A percentile compares a stretch with the other conserved stretches of the same genome.
These are phyloP conservation scores for Ophthalmolycus amberensis DNA, from an alignment of 2,113 vertebrate genomes.

Conservation along the genomic window DNA sequence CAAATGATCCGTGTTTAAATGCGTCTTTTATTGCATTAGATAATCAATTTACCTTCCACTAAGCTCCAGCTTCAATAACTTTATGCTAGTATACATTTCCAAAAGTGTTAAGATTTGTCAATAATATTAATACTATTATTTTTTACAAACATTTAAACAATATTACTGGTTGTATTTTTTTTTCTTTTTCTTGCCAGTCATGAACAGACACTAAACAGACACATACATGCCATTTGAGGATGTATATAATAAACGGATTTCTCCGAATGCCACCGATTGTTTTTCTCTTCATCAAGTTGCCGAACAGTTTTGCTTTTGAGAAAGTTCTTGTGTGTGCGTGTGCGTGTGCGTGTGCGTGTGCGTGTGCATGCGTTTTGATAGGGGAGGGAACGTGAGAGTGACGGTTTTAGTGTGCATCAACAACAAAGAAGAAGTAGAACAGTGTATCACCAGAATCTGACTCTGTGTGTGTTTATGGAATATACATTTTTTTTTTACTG, in stretches of 20 bases:
- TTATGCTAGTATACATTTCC: conserved; percentile 74
- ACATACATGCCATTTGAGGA: conserved; percentile 58
- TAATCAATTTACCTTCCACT: conserved; percentile 74
- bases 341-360: conserved; percentile 28
- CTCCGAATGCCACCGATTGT: conserved; percentile 31
- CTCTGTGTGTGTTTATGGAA: conserved; percentile 23
- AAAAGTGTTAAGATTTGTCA: conserved; percentile 71
- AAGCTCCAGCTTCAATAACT: conserved; percentile 77
- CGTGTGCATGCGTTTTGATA: conserved; percentile 18
- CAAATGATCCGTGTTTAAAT: conserved; percentile 80
- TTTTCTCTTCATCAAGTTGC: conserved; percentile 56
- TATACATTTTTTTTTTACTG: conserved; percentile 28
- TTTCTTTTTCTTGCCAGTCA: conserved; percentile 46
- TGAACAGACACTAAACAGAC: conserved; percentile 61
- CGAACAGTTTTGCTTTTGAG: conserved; percentile 57
- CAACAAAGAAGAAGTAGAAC: conserved; percentile 20
- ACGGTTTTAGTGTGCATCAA: conserved; percentile 30
- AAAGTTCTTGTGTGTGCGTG: conserved; percentile 44
- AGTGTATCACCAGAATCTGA: conserved; percentile 48
- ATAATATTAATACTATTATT: conserved; percentile 74
- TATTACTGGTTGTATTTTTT: conserved; percentile 55
- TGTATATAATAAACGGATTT: conserved; percentile 58
- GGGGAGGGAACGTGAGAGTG: background rate
- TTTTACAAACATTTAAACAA: conserved; percentile 82
- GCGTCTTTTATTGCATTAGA: conserved; percentile 83